Evolutionary conservation across 2,888 invertebrate genomes (phyloP), one percentile per base, ranked within the genome.

Genomic region (Prenolepis imparis): DNA sequence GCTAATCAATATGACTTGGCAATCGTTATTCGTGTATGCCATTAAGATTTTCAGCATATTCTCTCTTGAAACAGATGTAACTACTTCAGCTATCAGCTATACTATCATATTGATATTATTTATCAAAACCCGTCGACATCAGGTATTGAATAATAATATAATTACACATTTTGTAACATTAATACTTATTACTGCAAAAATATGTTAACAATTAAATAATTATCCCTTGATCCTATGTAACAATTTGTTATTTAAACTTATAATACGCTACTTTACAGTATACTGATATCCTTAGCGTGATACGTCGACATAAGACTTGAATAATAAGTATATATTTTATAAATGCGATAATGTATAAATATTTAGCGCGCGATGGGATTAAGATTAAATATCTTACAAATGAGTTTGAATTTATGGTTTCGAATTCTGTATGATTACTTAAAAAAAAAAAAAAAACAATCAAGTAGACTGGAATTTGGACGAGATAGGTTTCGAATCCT

Each of bases 301-400:
- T 77, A 41, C 32, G 70, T 55, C 39, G n/a, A 66, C 67, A 21
- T 75, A 24, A 59, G 21, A 12, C 39, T 21, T 18, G n/a, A 59
- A 21, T 59, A 59, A 44, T 80, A 48, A 80, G 61, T 72, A 44
- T 44, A 44, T 21, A 59, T 18, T 70, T n/a, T 28, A 41, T 44
- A 57, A 55, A 24, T 15, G 9, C 28, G n/a, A n/a, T 28, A 55
- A 41, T 67, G 32, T 75, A 36, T 36, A 5, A 36, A 5, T 5
- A 36, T 36, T 36, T 28, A 28, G 28, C n/a, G n/a, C n/a, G n/a
- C 28, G 28, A 28, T 28, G 28, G 28, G 28, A 28, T 28, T 28
- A 28, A 28, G 28, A 28, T 28, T 28, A 28, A 28, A 28, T 28
- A 28, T 28, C 3, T 28, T 28, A 28, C 28, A 28, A 28, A 28